Percentiles rank a stretch among this genome's conserved stretches.
Evolutionary conservation across 1,140 invertebrate genomes (phyloP).

Genomic region (Metaphire vulgaris): DNA sequence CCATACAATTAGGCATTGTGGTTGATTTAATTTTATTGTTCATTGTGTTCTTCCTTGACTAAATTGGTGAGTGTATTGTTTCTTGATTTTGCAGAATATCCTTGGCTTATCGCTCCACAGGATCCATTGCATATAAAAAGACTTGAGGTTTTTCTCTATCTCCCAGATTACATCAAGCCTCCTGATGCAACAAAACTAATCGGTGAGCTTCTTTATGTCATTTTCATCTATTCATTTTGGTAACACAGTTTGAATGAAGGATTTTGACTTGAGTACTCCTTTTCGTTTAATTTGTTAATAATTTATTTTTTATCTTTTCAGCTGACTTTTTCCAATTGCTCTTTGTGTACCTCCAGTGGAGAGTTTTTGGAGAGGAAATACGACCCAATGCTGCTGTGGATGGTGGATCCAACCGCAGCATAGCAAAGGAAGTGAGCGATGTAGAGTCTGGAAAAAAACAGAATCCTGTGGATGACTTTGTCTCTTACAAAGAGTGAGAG

Average conservation of each 20-base stretch:
- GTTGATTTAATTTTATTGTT: no score
- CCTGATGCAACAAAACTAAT: constrained; percentile 74
- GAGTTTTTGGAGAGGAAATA: constrained; percentile 75
- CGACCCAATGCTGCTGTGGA: background rate
- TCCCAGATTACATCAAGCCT: constrained; percentile 70
- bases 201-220: no score
- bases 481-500: constrained; percentile 32
- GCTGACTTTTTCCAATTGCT: constrained; percentile 83
- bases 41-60: no score
- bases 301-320: constrained; percentile 43
- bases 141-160: constrained; percentile 79
- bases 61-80: no score
- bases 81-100: constrained; percentile 67
- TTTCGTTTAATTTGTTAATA: no score
- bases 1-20: no score
- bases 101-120: constrained; percentile 58
- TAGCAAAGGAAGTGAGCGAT: constrained; percentile 13
- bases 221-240: no score
- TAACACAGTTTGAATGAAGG: no score
- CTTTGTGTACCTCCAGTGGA: constrained; percentile 77
- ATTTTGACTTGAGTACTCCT: no score
- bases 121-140: constrained; percentile 51
- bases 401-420: constrained; percentile 11
- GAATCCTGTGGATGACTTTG: constrained; percentile 44
- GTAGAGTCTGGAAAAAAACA: constrained; percentile 38